A percentile compares a stretch with the other conserved stretches of the same genome.
phyloP scores from a whole-genome alignment of 1,140 invertebrate species.

The Chionoecetes opilio region DNA sequence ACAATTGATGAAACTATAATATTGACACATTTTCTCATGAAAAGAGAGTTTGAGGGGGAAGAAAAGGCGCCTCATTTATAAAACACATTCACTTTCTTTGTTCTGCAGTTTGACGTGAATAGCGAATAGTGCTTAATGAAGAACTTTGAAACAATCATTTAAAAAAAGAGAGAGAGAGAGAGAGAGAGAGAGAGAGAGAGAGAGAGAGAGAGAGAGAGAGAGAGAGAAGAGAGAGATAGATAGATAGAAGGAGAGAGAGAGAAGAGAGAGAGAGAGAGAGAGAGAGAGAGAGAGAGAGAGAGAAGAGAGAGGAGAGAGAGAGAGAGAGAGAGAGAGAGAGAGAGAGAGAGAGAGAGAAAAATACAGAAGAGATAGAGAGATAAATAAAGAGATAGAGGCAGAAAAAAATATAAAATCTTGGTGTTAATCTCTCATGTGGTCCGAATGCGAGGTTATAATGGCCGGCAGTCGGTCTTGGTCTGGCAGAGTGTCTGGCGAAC shows the following conservation, averaged over 20 bases:
- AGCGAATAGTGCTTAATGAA: background rate
- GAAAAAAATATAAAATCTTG: too few species aligned
- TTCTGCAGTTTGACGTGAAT: background rate
- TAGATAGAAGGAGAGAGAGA: conserved; percentile 35
- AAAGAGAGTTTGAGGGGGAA: background rate
- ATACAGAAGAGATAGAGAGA: background rate
- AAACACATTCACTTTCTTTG: background rate
- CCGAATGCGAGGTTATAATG: background rate
- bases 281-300: conserved; percentile 45
- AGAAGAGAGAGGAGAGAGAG: background rate
- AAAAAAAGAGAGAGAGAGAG: conserved; percentile 34
- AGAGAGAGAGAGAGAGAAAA: conserved; percentile 48
- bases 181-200: too few species aligned
- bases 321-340: background rate
- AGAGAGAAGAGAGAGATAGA: background rate
- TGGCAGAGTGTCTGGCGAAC: background rate
- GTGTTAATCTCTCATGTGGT: background rate
- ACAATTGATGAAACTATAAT: background rate
- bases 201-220: background rate
- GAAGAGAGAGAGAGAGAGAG: conserved; percentile 32
- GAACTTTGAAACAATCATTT: background rate
- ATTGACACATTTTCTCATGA: background rate
- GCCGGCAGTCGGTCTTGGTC: background rate
- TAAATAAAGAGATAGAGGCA: background rate
- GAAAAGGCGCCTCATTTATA: background rate